Conservation (phyloP, 1,140 invertebrate species). For the Neoseiulus cucumeris region DNA sequence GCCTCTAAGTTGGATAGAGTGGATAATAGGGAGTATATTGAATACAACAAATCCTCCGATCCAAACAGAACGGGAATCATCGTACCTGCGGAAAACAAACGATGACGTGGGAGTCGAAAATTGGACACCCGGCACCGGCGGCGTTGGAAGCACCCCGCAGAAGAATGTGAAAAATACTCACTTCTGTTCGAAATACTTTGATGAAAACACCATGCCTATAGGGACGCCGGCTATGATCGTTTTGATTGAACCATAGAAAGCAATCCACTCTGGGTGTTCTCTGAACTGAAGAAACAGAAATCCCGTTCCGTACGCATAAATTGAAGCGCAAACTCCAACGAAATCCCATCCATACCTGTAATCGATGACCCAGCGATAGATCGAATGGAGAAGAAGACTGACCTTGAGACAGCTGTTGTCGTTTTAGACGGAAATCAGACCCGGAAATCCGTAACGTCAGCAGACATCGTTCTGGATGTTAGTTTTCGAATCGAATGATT, state of each 20-base stretch:
- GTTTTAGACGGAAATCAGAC: too few species aligned
- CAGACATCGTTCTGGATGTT: too few species aligned
- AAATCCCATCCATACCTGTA: conserved; percentile 9
- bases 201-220: background rate
- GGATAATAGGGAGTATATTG: background rate
- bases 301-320: background rate
- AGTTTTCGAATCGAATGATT: too few species aligned
- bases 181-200: conserved; percentile 2
- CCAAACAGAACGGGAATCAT: background rate
- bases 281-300: conserved; percentile 7
- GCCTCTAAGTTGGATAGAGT: background rate
- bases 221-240: background rate
- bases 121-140: background rate
- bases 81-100: background rate
- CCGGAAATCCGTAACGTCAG: too few species aligned
- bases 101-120: background rate
- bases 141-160: too few species aligned
- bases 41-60: background rate
- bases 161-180: background rate
- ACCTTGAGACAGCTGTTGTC: too few species aligned
- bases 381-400: too few species aligned
- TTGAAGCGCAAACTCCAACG: background rate
- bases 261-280: background rate
- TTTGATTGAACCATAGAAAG: background rate
- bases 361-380: background rate